These are phyloP conservation scores for Muntiacus muntjak DNA, from an alignment of 2,113 vertebrate species.

Conservation along the genomic window DNA sequence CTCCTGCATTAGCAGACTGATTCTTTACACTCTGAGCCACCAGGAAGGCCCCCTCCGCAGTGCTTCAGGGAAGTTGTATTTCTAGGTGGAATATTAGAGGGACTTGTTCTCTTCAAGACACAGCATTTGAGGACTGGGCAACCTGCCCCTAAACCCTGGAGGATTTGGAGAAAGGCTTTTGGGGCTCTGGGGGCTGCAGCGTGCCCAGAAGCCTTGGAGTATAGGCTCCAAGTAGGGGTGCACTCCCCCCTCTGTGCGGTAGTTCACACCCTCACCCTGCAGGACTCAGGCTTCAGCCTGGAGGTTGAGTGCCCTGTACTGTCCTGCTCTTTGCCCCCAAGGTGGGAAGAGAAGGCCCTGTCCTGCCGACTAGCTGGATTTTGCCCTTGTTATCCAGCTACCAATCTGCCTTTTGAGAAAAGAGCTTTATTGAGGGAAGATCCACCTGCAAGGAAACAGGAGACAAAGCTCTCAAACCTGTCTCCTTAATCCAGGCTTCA, in stretches of 20 bases:
- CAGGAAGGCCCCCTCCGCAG: not conserved
- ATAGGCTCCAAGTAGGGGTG: not conserved
- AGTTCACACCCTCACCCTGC: not conserved
- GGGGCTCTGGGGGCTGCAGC: not conserved
- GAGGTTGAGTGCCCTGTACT: not conserved
- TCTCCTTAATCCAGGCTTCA: not conserved
- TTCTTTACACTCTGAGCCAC: not conserved
- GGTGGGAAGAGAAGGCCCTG: not conserved
- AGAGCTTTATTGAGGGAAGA: not conserved
- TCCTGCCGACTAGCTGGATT: not conserved
- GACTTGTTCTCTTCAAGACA: not conserved
- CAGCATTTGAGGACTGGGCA: not conserved
- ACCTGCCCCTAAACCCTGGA: not conserved
- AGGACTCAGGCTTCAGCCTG: not conserved
- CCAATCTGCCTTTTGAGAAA: not conserved
- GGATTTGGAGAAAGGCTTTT: not conserved
- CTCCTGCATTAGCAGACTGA: not conserved
- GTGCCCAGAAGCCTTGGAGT: not conserved
- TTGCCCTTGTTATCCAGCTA: not conserved
- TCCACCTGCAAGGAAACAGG: accelerated
- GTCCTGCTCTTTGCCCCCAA: not conserved
- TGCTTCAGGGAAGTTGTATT: not conserved
- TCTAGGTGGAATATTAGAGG: not conserved
- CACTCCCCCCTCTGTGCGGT: not conserved
- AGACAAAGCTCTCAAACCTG: not conserved